Conservation (phyloP, 2,113 vertebrate species). For the Anguilla japonica region DNA sequence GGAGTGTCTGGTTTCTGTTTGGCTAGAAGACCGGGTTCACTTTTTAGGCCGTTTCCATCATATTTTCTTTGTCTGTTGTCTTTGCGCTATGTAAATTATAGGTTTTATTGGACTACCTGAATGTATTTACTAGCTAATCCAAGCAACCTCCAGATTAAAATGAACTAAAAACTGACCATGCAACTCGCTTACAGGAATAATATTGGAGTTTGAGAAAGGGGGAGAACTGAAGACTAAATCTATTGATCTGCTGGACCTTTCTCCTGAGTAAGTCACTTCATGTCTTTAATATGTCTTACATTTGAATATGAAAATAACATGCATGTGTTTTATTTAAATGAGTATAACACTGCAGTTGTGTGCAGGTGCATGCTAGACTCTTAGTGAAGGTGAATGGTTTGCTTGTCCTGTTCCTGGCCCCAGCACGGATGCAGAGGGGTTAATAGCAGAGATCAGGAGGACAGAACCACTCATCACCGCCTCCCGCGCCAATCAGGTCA, state of each 20-base stretch:
- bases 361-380: background rate
- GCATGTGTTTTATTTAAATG: background rate
- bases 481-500: slow-evolving; percentile 73
- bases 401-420: background rate
- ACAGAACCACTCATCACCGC: slow-evolving; percentile 84
- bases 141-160: background rate
- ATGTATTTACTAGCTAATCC: background rate
- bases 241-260: slow-evolving; percentile 86
- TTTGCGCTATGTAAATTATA: too few species aligned
- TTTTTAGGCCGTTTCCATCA: too few species aligned
- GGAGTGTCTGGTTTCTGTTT: too few species aligned
- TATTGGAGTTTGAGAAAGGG: slow-evolving; percentile 84
- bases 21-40: too few species aligned
- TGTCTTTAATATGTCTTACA: background rate
- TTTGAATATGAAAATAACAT: background rate
- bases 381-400: background rate
- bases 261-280: slow-evolving; percentile 71
- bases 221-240: slow-evolving; percentile 80
- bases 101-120: background rate
- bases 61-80: too few species aligned
- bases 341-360: background rate
- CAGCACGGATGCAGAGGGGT: slow-evolving; percentile 77
- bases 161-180: background rate
- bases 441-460: slow-evolving; percentile 79
- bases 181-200: slow-evolving; percentile 73